Conservation (phyloP, 2,888 invertebrate genomes). For the Hermaeophaga mercurialis region DNA sequence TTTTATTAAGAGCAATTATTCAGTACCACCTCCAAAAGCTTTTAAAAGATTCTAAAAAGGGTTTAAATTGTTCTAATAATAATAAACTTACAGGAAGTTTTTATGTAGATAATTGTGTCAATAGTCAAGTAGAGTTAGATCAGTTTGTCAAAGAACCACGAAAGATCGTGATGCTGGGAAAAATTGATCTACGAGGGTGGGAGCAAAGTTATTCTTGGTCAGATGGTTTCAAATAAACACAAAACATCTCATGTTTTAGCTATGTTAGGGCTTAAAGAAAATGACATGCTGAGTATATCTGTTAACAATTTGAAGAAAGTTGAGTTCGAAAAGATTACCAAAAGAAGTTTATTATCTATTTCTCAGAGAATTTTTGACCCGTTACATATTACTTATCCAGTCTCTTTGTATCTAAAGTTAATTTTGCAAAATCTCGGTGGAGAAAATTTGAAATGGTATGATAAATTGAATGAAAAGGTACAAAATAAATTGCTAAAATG, state of each 20-base stretch:
- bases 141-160: slow-evolving; percentile 8
- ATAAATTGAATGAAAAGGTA: slow-evolving; percentile 19
- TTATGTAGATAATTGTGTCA: background rate
- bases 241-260: slow-evolving; percentile 5
- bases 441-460: slow-evolving; percentile 21
- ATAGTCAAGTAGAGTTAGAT: background rate
- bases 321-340: slow-evolving; percentile 2
- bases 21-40: slow-evolving; percentile 22
- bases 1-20: slow-evolving; percentile 29
- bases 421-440: slow-evolving; percentile 26
- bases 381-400: slow-evolving; percentile 25
- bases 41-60: background rate
- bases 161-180: slow-evolving; percentile 7
- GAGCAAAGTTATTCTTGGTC: slow-evolving; percentile 15
- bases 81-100: background rate
- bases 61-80: no score
- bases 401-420: slow-evolving; percentile 26
- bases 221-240: background rate
- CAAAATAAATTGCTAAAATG: slow-evolving; percentile 33
- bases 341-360: slow-evolving; percentile 19
- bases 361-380: slow-evolving; percentile 26
- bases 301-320: background rate
- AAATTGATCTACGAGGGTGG: slow-evolving; percentile 23
- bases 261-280: background rate
- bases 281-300: slow-evolving; percentile 14